Conservation (phyloP, 1,140 invertebrate species). For the Aphaenogaster ashmeadi region DNA sequence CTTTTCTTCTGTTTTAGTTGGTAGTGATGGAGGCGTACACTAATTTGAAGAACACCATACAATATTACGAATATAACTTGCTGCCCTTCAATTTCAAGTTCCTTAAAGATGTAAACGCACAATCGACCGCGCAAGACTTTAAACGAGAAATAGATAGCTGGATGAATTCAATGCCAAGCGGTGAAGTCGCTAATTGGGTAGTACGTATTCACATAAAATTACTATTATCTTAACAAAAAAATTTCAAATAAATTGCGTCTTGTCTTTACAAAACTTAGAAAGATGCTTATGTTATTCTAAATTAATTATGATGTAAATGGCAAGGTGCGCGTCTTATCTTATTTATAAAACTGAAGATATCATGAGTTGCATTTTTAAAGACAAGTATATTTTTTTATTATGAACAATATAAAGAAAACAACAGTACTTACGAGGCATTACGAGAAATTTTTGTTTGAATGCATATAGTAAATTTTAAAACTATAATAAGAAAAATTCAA, state of each 20-base stretch:
- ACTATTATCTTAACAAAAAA: background rate
- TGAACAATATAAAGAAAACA: too few species aligned
- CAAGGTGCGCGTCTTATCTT: background rate
- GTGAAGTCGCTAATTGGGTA: constrained; percentile 90
- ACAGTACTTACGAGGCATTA: background rate
- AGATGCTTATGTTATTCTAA: background rate
- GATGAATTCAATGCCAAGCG: constrained; percentile 83
- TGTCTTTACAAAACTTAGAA: background rate
- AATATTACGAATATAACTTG: constrained; percentile 88
- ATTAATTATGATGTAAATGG: background rate
- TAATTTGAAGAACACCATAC: constrained; percentile 83
- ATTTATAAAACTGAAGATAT: background rate
- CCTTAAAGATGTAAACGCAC: constrained; percentile 81
- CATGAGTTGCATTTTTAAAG: background rate
- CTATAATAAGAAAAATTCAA: background rate
- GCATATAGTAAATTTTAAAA: constrained; percentile 4
- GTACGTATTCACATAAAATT: constrained; percentile 82
- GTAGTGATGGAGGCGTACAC: constrained; percentile 88
- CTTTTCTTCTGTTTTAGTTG: constrained; percentile 74
- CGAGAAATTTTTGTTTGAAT: background rate
- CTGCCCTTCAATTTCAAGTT: constrained; percentile 89
- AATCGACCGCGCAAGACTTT: constrained; percentile 83
- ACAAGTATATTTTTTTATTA: background rate
- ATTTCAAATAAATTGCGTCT: background rate
- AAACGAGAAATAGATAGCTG: constrained; percentile 84